Percentiles rank a stretch among this genome's conserved stretches.
Conservation (phyloP, 2,797 vertebrate species). For the Yasuhikotakia modesta region DNA sequence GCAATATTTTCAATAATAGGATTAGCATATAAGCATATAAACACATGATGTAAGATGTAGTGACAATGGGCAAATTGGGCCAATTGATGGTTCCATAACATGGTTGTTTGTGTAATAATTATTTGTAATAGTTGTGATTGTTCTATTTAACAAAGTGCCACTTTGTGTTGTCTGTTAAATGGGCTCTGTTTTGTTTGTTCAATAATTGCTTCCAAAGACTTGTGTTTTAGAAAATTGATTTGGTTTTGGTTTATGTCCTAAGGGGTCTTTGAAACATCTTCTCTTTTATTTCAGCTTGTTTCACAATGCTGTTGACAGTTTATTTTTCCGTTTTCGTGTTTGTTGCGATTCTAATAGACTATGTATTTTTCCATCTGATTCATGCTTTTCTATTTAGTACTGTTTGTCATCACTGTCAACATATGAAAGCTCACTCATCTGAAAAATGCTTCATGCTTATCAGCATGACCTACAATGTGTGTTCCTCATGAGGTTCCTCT, state of each 20-base stretch:
- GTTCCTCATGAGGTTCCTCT: constrained; percentile 20
- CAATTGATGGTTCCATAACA: too few relatives aligned
- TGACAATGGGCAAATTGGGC: too few relatives aligned
- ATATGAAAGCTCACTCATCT: constrained; percentile 30
- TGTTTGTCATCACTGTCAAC: constrained; percentile 30
- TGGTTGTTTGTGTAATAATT: too few relatives aligned
- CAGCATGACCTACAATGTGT: constrained; percentile 5
- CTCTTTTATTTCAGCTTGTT: background rate
- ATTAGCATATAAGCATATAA: too few relatives aligned
- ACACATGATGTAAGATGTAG: too few relatives aligned
- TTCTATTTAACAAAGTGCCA: too few relatives aligned
- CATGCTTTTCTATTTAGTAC: background rate
- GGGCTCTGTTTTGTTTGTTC: background rate
- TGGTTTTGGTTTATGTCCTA: background rate
- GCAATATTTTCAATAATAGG: too few relatives aligned
- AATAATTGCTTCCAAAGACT: constrained; percentile 6
- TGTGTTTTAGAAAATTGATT: constrained; percentile 33
- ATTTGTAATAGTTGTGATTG: too few relatives aligned
- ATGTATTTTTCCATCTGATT: constrained; percentile 10
- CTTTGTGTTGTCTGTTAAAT: too few relatives aligned
- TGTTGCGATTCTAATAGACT: constrained; percentile 17
- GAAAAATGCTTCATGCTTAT: constrained; percentile 13
- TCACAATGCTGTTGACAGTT: constrained; percentile 1
- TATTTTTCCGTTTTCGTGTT: constrained; percentile 30
- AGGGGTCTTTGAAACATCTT: background rate